Evolutionary conservation across 1,140 invertebrate genomes (phyloP), one percentile per base, ranked within the genome.

Genomic region (Aradophagus sp.): DNA sequence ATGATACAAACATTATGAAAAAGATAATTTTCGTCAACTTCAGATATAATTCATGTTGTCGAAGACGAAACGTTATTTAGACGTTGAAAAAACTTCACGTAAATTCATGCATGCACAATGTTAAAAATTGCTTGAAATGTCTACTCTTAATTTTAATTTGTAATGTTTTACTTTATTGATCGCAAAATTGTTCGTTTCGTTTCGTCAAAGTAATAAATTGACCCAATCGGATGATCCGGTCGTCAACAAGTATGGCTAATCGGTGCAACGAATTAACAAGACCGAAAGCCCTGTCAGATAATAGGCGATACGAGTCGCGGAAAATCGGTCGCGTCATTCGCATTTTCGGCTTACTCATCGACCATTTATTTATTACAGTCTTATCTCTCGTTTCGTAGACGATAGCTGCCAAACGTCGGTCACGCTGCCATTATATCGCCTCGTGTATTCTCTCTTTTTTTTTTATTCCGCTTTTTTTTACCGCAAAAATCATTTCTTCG

Each of bases 301-400:
- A 75, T 74, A 63, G 61, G 38, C 48, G 68, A 55, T 67, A 63
- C 41, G 68, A 73, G 56, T 48, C 50, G 41, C 38, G 63, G 42
- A 71, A 79, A 77, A 77, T 39, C 58, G 65, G 59, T 47, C 7
- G 16, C 61, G 59, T 72, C 72, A 73, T 58, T 52, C 47, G 52
- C 55, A 29, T 39, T 73, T 80, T 66, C 38, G 76, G 77, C 80
- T 77, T 78, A 78, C 78, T 81, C 80, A 78, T 76, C 66, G 67
- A 26, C 65, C 70, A 67, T 76, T 77, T 81, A 83, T 82, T 81
- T 81, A 79, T 81, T 76, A 79, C 34, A 12, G 56, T 32, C 76
- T 80, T 80, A 80, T 83, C 78, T 76, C 27, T 41, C 53, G 63
- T 36, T 8, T 55, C 34, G 36, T 36, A 59, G 41, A 27, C 47